Evolutionary conservation across 2,113 vertebrate genomes (phyloP), one percentile per base, ranked within the genome.

Genomic region (Microcebus griseorufus): DNA sequence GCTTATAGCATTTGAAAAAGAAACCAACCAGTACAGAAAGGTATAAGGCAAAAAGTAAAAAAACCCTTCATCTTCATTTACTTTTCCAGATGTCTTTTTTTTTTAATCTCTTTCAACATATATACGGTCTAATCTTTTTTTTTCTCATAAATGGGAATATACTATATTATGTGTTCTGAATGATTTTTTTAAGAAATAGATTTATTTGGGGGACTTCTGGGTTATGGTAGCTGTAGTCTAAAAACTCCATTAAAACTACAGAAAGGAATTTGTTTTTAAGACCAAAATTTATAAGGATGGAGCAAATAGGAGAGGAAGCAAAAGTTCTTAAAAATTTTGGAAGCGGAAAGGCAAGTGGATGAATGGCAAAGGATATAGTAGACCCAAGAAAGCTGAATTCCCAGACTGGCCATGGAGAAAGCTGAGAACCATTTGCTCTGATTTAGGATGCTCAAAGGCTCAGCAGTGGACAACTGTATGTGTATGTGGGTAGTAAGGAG

Each of bases 111-210:
- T 88, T 20, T 72, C 37, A 87, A 13, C 16, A n/a, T 91, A 32
- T 1, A 17, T 10, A 84, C 11, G 45, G 39, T 88, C 39, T 89
- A 13, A 65, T 60, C 58, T 69, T 53, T 42, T 32, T 70, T n/a
- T 70, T 11, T 7, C n/a, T 37, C 6, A 37, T 76, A 88, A 90
- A 51, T 82, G 23, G 34, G 34, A 88, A 69, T 29, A 79, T 93
- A 64, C 25, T 88, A 2, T 55, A 58, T 73, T 37, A 37, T 48
- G 67, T 69, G 23, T 90, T 86, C 64, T 39, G n/a, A 83, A 27
- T 51, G 53, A 55, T 75, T 32, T 97, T 55, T 94, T 88, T 39
- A 22, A 95, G 85, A 95, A 70, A 42, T 42, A 85, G 12, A 88
- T 93, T 81, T 60, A 58, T 78, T 86, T 89, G 85, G 12, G 53